Conservation (phyloP, 2,113 vertebrate species). For the Nettapus auritus region DNA sequence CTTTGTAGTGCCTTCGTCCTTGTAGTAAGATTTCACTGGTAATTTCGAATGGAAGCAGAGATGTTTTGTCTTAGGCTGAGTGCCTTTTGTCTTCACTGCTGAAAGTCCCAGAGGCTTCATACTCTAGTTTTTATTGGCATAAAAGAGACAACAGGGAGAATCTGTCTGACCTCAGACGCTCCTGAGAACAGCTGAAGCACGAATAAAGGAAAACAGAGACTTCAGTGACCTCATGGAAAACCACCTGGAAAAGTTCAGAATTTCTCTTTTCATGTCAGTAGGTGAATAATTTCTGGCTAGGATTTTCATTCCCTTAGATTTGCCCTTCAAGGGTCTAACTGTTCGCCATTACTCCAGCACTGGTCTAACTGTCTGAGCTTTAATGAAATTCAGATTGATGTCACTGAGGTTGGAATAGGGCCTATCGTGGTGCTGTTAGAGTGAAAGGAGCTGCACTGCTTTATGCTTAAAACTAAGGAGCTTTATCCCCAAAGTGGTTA, state of each 20-base stretch:
- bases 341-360: neutral
- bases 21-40: neutral
- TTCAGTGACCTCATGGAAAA: neutral
- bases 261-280: neutral
- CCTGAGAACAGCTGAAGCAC: neutral
- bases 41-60: neutral
- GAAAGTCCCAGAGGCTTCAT: conserved; percentile 6
- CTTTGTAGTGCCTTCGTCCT: conserved; percentile 5
- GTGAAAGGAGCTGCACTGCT: neutral
- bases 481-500: neutral
- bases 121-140: neutral
- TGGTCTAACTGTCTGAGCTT: neutral
- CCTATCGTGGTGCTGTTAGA: neutral
- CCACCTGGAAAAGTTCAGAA: neutral
- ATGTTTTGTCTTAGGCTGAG: neutral
- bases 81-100: neutral
- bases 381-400: conserved; percentile 13
- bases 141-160: neutral
- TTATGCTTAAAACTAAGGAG: neutral
- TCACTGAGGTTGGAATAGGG: neutral
- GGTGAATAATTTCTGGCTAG: neutral
- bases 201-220: neutral
- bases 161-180: neutral
- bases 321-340: neutral
- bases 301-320: neutral